These are phyloP conservation scores for Paralvinella palmiformis DNA, from an alignment of 1,140 invertebrate species.

Conservation along the genomic window DNA sequence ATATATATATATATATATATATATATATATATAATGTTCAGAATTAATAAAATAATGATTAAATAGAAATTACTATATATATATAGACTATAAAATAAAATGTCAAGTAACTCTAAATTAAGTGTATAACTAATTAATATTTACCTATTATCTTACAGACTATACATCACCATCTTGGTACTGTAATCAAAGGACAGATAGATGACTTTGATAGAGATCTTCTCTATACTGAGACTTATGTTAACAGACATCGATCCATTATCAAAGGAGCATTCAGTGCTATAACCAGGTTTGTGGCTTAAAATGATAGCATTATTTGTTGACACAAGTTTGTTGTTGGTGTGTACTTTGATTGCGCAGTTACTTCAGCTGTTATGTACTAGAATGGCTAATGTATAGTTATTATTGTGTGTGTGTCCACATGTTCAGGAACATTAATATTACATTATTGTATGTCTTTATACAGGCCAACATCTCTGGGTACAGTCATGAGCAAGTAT, in stretches of 20 bases:
- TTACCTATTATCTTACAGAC: no score
- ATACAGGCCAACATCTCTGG: slow-evolving; percentile 69
- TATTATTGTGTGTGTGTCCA: no score
- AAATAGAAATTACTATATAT: no score
- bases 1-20: no score
- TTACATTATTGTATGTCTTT: background rate
- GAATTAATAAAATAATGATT: no score
- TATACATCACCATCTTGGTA: slow-evolving; percentile 69
- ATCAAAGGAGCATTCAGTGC: slow-evolving; percentile 80
- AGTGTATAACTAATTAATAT: no score
- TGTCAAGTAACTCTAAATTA: no score
- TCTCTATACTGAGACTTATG: slow-evolving; percentile 85
- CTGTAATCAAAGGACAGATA: slow-evolving; percentile 73
- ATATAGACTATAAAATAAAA: no score
- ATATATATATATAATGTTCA: no score
- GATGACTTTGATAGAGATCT: slow-evolving; percentile 73
- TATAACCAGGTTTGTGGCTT: slow-evolving; percentile 57
- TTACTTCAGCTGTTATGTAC: background rate
- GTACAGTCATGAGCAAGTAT: slow-evolving; percentile 72
- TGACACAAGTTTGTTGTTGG: background rate
- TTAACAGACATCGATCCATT: slow-evolving; percentile 75
- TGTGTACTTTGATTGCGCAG: background rate
- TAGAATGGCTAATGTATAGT: no score
- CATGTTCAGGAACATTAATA: no score
- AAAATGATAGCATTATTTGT: no score